A percentile compares a stretch with the other conserved stretches of the same genome.
These are phyloP conservation scores for Strongylocentrotus purpuratus DNA, from an alignment of 35 echinoderm and acorn worm genomes.

Conservation along the genomic window DNA sequence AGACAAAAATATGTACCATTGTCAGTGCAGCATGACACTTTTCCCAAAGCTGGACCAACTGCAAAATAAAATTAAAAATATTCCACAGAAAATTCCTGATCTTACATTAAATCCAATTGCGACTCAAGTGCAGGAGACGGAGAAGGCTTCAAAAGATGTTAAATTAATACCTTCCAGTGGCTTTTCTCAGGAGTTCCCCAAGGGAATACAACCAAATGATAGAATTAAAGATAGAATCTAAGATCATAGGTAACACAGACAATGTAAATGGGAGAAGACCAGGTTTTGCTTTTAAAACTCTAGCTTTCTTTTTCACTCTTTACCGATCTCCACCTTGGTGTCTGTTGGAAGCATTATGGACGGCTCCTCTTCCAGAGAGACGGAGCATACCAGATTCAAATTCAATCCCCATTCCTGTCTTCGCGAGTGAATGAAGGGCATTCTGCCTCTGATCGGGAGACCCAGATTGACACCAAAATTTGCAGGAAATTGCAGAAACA, in stretches of 20 bases:
- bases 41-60: too few species aligned
- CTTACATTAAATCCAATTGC: neutral
- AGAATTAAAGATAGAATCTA: neutral
- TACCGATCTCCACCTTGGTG: neutral
- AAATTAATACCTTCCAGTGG: neutral
- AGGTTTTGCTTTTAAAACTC: neutral
- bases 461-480: constrained; percentile 28
- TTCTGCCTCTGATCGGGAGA: neutral
- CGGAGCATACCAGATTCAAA: constrained; percentile 43
- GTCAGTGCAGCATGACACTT: too few species aligned
- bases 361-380: neutral
- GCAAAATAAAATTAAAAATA: too few species aligned
- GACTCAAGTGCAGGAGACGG: neutral
- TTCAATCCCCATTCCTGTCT: constrained; percentile 22
- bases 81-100: neutral
- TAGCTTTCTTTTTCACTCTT: neutral
- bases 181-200: neutral
- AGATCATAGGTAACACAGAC: neutral
- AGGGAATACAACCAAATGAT: neutral
- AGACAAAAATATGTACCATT: too few species aligned
- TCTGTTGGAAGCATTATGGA: constrained; percentile 9
- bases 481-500: constrained; percentile 40
- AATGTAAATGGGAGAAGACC: neutral
- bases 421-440: neutral
- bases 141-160: neutral